Evolutionary conservation across 2,113 vertebrate genomes (phyloP).

Genomic region (Hydropotes inermis): DNA sequence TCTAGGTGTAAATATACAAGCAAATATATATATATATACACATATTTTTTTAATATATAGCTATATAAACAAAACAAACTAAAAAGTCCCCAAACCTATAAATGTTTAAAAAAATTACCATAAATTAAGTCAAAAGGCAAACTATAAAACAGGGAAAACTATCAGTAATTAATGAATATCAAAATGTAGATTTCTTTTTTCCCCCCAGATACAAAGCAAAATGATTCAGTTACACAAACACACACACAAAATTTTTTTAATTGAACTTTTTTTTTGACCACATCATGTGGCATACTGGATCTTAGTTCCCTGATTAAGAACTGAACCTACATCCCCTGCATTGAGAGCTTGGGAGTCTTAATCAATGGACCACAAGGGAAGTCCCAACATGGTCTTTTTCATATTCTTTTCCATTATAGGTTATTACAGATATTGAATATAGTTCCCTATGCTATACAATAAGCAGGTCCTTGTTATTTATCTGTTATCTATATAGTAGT

Average conservation of each 20-base stretch:
- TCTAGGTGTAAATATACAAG: neutral
- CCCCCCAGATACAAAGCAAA: neutral
- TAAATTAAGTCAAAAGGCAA: neutral
- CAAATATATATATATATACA: neutral
- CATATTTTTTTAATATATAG: neutral
- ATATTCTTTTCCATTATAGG: neutral
- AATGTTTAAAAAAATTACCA: neutral
- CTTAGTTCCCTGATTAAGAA: neutral
- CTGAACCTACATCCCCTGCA: neutral
- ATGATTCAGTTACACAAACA: neutral
- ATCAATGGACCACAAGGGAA: neutral
- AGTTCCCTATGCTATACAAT: neutral
- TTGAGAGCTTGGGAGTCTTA: neutral
- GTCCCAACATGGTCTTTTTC: neutral
- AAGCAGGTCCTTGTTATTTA: neutral
- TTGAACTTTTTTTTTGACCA: neutral
- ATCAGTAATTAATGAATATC: neutral
- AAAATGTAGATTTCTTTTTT: neutral
- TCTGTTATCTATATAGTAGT: neutral
- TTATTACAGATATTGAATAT: neutral
- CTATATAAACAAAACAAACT: neutral
- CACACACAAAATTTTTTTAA: neutral
- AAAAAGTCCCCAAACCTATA: neutral
- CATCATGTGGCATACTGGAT: neutral
- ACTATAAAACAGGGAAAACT: neutral